phyloP scores from a whole-genome alignment of 2,888 invertebrate genomes.

The Coleophora flavipennella region DNA sequence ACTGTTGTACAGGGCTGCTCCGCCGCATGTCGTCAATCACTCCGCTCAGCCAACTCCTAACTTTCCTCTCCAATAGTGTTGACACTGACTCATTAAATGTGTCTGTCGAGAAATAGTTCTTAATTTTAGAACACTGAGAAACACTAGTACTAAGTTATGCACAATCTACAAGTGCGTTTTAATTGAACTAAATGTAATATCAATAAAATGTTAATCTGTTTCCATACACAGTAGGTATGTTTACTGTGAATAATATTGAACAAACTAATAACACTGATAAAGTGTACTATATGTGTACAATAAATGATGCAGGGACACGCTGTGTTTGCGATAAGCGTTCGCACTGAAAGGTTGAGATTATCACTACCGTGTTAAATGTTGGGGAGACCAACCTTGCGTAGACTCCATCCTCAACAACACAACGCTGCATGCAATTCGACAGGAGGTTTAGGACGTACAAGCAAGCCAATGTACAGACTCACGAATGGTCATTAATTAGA shows the following conservation, averaged over 20 bases:
- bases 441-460: constrained; percentile 50
- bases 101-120: constrained; percentile 32
- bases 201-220: too few species aligned
- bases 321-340: constrained; percentile 7
- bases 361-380: constrained; percentile 20
- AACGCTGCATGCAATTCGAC: constrained; percentile 68
- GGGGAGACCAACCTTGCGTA: constrained; percentile 61
- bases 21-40: constrained; percentile 74
- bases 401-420: constrained; percentile 62
- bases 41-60: constrained; percentile 62
- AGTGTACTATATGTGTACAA: neutral
- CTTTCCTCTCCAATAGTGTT: constrained; percentile 59
- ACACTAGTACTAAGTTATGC: too few species aligned
- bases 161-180: too few species aligned
- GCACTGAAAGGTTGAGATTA: constrained; percentile 4
- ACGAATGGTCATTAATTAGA: constrained; percentile 1
- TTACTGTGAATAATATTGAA: too few species aligned
- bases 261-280: constrained; percentile 1
- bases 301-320: neutral
- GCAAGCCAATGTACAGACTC: constrained; percentile 29
- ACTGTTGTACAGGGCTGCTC: constrained; percentile 81
- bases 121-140: too few species aligned
- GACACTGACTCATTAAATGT: constrained; percentile 62
- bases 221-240: too few species aligned
- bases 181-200: too few species aligned